Base-by-base conservation (phyloP, 2,113 vertebrate genomes). In the Crocuta crocuta region DNA sequence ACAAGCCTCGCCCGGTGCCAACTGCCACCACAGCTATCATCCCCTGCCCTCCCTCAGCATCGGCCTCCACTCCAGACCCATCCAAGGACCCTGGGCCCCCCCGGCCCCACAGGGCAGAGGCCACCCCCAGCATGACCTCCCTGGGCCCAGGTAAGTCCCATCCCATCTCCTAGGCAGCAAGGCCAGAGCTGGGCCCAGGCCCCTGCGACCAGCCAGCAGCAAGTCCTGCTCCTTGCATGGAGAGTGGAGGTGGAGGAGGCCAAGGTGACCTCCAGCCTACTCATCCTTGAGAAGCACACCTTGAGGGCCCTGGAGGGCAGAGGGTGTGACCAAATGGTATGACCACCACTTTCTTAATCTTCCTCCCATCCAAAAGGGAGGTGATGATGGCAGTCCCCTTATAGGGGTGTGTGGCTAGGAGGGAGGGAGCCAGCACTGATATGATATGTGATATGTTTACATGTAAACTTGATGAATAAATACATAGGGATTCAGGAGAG, bases 1-100 rank as follows among this genome's bases (percentile, higher is more conserved):
- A 98, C 98, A 99, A 99, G 97, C 92, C 98, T 78, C 98, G 98
- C 61, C 81, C 95, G 31, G 53, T 4, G 1, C 78, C n/a, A 0
- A n/a, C 97, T 9, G 89, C 98, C 91, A 78, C 99, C 97, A 83
- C 98, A 1, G 97, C 98, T 12, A 55, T 97, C 33, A 93, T 98
- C 4, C 94, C 98, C 31, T 98, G 98, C 8, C 98, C 98, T 35
- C 98, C 98, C 50, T 98, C 96, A 21, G 97, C 86, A 0, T 98
- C 98, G 33, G 55, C 93, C 97, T 98, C 97, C 15, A 98, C 55
- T 68, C 98, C 94, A 66, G 95, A 98, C 13, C 70, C 80, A 0
- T 23, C 97, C 85, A 98, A 98, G 95, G 99, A 99, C 31, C 43
- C 98, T 2, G 97, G 98, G 61, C 94, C 45, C 4, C 80, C 84